These are phyloP conservation scores for Rhinichthys klamathensis DNA, from an alignment of 2,113 vertebrate genomes.

Conservation along the genomic window DNA sequence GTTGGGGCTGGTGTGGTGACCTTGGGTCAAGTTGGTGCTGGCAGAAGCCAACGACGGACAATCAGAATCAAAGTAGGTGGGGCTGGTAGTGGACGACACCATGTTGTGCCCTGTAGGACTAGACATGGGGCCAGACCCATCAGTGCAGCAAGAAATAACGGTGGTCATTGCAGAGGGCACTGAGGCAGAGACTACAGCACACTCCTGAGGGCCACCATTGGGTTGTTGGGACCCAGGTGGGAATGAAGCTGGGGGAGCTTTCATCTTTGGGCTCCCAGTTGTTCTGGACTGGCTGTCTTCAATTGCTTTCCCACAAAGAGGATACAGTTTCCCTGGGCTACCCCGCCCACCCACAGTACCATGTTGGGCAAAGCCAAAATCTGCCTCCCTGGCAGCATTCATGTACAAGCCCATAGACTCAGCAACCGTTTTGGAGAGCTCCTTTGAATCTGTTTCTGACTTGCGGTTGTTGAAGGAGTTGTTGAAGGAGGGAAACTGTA, in stretches of 20 bases:
- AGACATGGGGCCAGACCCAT: slow-evolving; percentile 72
- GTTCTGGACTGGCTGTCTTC: slow-evolving; percentile 71
- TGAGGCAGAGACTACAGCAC: slow-evolving; percentile 71
- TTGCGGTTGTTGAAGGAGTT: slow-evolving; percentile 79
- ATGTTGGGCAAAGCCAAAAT: slow-evolving; percentile 88
- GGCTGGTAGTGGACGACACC: slow-evolving; percentile 90
- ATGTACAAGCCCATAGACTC: slow-evolving; percentile 99
- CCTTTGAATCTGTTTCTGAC: slow-evolving; percentile 91
- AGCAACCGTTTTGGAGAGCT: slow-evolving; percentile 93
- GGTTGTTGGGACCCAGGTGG: slow-evolving; percentile 67
- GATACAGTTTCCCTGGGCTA: slow-evolving; percentile 88
- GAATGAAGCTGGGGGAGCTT: slow-evolving; percentile 75
- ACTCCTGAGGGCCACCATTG: slow-evolving; percentile 77
- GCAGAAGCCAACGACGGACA: slow-evolving; percentile 79
- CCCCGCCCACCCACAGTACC: slow-evolving; percentile 67
- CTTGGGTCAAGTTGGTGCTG: slow-evolving; percentile 78
- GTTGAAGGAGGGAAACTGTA: slow-evolving; percentile 83
- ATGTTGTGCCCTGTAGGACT: slow-evolving; percentile 85
- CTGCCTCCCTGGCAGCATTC: slow-evolving; percentile 91
- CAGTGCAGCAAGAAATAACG: slow-evolving; percentile 83
- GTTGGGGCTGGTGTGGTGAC: slow-evolving; percentile 83
- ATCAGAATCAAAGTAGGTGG: slow-evolving; percentile 82
- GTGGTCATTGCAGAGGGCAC: slow-evolving; percentile 75
- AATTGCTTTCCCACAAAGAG: slow-evolving; percentile 81
- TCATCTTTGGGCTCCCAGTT: slow-evolving; percentile 72